phyloP scores from a whole-genome alignment of 2,113 vertebrate genomes.

The Eulacestoma nigropectus region DNA sequence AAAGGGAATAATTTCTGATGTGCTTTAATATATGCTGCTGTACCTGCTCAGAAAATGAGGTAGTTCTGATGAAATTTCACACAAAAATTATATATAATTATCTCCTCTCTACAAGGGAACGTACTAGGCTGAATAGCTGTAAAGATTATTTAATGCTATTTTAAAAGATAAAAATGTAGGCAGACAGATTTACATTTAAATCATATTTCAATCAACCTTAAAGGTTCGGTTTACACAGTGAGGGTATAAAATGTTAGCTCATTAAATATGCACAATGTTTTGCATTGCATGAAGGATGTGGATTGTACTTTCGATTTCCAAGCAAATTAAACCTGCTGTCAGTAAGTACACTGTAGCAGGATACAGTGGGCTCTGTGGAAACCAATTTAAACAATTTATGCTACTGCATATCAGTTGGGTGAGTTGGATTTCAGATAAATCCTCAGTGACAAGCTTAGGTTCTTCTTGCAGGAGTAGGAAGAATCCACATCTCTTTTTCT shows the following conservation, averaged over 20 bases:
- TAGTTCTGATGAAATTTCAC: neutral
- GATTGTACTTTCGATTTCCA: constrained; percentile 65
- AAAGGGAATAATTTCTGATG: neutral
- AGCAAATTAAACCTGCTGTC: constrained; percentile 59
- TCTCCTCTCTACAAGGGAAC: neutral
- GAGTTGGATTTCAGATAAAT: constrained; percentile 59
- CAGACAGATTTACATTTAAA: constrained; percentile 41
- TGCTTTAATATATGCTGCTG: neutral
- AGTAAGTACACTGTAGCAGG: constrained; percentile 46
- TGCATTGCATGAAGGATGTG: constrained; percentile 62
- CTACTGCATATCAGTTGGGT: constrained; percentile 46
- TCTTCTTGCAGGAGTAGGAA: neutral
- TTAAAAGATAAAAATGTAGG: constrained; percentile 2
- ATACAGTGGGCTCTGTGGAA: constrained; percentile 55
- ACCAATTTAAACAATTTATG: constrained; percentile 64
- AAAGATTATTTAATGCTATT: constrained; percentile 8
- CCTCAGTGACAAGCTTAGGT: neutral
- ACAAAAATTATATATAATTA: constrained; percentile 26
- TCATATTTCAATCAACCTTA: constrained; percentile 46
- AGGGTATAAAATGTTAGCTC: constrained; percentile 52
- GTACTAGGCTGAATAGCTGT: neutral
- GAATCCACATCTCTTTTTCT: neutral
- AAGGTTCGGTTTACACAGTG: constrained; percentile 52
- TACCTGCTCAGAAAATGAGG: neutral
- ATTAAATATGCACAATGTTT: constrained; percentile 64